A percentile compares a stretch with the other conserved stretches of the same genome.
Evolutionary conservation across 2,113 vertebrate genomes (phyloP).

Genomic region (Rhadina sibilatrix): DNA sequence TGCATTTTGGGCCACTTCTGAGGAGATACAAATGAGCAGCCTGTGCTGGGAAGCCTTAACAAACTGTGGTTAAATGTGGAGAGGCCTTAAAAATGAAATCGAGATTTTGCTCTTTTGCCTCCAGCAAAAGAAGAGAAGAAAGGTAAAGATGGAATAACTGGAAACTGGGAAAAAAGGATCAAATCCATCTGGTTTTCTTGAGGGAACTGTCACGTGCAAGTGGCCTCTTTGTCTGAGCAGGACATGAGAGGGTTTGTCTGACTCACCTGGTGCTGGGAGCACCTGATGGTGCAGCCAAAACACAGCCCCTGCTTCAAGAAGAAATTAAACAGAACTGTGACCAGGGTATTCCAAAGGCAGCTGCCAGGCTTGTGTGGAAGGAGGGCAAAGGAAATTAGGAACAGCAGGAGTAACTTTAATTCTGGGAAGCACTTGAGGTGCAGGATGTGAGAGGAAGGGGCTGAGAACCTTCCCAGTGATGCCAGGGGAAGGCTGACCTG

Average conservation of each 20-base stretch:
- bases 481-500: too few species aligned
- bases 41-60: not conserved
- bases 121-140: not conserved
- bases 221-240: not conserved
- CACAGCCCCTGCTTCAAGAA: not conserved
- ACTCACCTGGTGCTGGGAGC: not conserved
- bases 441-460: fast-evolving
- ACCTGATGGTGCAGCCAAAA: not conserved
- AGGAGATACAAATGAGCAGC: not conserved
- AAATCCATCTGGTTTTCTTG: not conserved
- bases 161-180: not conserved
- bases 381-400: not conserved
- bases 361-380: not conserved
- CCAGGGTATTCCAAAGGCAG: not conserved
- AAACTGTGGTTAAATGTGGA: not conserved
- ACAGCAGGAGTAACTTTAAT: not conserved
- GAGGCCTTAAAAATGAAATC: not conserved
- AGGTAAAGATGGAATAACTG: not conserved
- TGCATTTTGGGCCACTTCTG: not conserved
- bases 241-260: not conserved
- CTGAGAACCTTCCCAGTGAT: not conserved
- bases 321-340: not conserved
- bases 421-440: not conserved
- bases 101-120: not conserved
- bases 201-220: not conserved